Evolutionary conservation across 2,797 vertebrate genomes (phyloP).

Genomic region (Myripristis murdjan): DNA sequence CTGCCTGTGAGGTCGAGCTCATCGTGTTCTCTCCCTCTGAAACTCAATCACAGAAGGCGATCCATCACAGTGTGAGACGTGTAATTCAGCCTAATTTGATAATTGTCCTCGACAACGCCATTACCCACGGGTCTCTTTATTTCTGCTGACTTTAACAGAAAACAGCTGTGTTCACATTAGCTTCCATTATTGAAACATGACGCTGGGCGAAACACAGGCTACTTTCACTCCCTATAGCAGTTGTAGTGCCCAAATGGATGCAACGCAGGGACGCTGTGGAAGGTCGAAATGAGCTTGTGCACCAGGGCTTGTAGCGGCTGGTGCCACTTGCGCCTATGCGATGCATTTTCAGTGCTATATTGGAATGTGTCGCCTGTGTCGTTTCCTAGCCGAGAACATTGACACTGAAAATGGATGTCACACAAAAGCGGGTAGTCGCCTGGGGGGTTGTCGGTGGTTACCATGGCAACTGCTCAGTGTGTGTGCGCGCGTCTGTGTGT

Average conservation of each 20-base stretch:
- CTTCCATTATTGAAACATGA: constrained; percentile 71
- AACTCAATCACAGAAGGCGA: constrained; percentile 76
- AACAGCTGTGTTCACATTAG: constrained; percentile 79
- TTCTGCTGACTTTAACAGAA: constrained; percentile 77
- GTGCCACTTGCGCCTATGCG: constrained; percentile 46
- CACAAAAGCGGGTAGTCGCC: constrained; percentile 70
- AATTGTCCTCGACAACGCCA: constrained; percentile 77
- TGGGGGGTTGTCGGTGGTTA: constrained; percentile 54
- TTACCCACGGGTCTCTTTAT: constrained; percentile 78
- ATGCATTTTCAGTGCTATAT: constrained; percentile 32
- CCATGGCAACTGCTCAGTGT: constrained; percentile 70
- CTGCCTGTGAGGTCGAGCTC: constrained; percentile 53
- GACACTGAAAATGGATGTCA: constrained; percentile 81
- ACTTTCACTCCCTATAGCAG: constrained; percentile 28
- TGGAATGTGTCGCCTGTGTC: constrained; percentile 57
- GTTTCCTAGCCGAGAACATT: constrained; percentile 61
- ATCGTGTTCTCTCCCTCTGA: constrained; percentile 36
- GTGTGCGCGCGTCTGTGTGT: constrained; percentile 21
- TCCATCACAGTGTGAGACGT: constrained; percentile 72
- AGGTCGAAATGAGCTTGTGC: constrained; percentile 40
- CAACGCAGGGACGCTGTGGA: constrained; percentile 38
- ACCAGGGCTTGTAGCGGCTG: constrained; percentile 42
- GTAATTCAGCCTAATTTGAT: constrained; percentile 81
- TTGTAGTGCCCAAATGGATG: constrained; percentile 32
- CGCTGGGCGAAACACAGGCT: constrained; percentile 38